phyloP scores from a whole-genome alignment of 2,113 vertebrate genomes.

The Scartelaos histophorus region DNA sequence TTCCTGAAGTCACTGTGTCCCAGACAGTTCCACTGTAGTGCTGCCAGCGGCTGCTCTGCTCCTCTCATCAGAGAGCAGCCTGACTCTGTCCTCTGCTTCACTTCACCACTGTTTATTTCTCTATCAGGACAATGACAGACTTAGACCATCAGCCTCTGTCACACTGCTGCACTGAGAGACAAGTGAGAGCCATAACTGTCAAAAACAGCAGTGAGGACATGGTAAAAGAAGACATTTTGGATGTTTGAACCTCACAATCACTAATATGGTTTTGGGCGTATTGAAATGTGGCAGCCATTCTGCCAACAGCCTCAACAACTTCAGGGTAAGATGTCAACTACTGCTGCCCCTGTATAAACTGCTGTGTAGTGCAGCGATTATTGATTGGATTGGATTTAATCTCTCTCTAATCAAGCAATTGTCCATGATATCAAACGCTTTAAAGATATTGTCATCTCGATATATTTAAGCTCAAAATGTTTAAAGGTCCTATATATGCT shows the following conservation, averaged over 20 bases:
- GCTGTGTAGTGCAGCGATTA: no score
- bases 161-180: conserved; percentile 18
- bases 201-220: conserved; percentile 17
- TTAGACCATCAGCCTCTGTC: conserved; percentile 53
- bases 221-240: conserved; percentile 11
- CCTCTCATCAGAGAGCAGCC: conserved; percentile 68
- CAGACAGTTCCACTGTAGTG: conserved; percentile 34
- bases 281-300: not conserved
- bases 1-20: conserved; percentile 40
- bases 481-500: no score
- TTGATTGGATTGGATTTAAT: no score
- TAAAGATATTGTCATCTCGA: no score
- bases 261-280: conserved; percentile 28
- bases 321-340: no score
- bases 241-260: conserved; percentile 7
- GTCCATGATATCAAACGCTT: no score
- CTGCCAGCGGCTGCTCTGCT: conserved; percentile 67
- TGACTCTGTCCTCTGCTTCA: conserved; percentile 55
- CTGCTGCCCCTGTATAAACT: no score
- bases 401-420: no score
- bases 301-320: no score
- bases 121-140: conserved; percentile 55
- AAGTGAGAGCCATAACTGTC: conserved; percentile 27
- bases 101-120: conserved; percentile 60
- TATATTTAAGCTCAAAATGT: no score